Base-by-base conservation (phyloP, 2,113 vertebrate species). In the Macheiramphus alcinus region DNA sequence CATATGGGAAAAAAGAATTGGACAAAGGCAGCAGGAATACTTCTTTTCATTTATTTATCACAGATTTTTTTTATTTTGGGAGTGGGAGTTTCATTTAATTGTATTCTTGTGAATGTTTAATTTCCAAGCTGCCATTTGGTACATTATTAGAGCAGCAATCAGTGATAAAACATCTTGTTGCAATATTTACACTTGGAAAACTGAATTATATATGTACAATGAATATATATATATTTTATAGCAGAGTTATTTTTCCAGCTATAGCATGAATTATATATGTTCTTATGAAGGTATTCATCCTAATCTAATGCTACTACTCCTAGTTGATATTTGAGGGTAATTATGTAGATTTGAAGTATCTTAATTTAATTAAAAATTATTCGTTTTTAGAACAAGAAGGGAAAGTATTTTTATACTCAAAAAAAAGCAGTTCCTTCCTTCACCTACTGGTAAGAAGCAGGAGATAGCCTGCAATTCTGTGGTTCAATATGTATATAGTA, bases 1-100 rank as follows among this genome's bases (percentile, higher is more conserved):
- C 97, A 95, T 94, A 97, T 97, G 94, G 96, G 66, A 13, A 85
- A 71, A 88, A 92, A 91, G n/a, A 74, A 72, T 83, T 97, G 96
- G 97, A 97, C 91, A 96, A 91, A 91, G 20, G 82, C 94, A 95
- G 92, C 62, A 93, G 86, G 89, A 94, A 82, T 94, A 61, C 16
- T 63, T 67, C 26, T 80, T 92, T 84, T 94, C 32, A 59, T 86
- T 94, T 91, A 94, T 96, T 96, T 96, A 86, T 86, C 32, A 59
- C 66, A 74, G 38, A 23, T 70, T 89, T 59, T 93, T 94, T 79
- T 90, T 43, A 58, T 96, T 94, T 96, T 93, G 58, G 45, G 76
- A 84, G 48, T 70, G 66, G 38, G 38, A 11, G 32, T 78, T 74
- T 70, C 3, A 89, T 43, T 93, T 94, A 72, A 79, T 93, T 94